Evolutionary conservation across 2,797 vertebrate genomes (phyloP).

Genomic region (Brachyrhaphis roseni): DNA sequence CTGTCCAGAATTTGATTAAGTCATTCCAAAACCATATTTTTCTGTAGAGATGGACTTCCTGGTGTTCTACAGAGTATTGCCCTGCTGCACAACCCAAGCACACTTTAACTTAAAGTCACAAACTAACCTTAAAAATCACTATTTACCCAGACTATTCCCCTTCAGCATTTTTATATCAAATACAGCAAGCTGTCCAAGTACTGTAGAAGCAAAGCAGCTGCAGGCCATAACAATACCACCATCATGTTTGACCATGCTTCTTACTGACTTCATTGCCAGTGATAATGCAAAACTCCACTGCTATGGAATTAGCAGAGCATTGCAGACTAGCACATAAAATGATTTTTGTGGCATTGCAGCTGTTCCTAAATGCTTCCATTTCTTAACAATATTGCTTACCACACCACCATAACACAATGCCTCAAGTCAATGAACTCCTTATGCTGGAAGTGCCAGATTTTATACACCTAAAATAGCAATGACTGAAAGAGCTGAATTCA

Average conservation of each 20-base stretch:
- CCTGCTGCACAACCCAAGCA: background rate
- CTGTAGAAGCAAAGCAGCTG: background rate
- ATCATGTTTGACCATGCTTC: background rate
- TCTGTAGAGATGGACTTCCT: background rate
- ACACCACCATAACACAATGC: too few species aligned
- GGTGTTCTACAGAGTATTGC: background rate
- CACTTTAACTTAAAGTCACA: background rate
- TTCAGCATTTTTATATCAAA: too few species aligned
- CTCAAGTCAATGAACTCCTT: too few species aligned
- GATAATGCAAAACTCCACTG: background rate
- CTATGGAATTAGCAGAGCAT: background rate
- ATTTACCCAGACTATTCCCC: background rate
- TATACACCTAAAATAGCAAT: background rate
- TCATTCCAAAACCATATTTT: background rate
- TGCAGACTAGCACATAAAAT: background rate
- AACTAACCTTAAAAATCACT: background rate
- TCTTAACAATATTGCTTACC: too few species aligned
- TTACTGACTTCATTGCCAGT: background rate
- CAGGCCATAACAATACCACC: background rate
- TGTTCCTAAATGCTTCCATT: too few species aligned
- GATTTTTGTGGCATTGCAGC: background rate
- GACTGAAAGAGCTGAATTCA: background rate
- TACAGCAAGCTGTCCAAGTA: background rate
- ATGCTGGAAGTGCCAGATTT: background rate
- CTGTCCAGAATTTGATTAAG: background rate